Percentiles rank a stretch among this genome's conserved stretches.
Evolutionary conservation across 1,140 invertebrate species (phyloP).

Genomic region (Brachionus koreanus): DNA sequence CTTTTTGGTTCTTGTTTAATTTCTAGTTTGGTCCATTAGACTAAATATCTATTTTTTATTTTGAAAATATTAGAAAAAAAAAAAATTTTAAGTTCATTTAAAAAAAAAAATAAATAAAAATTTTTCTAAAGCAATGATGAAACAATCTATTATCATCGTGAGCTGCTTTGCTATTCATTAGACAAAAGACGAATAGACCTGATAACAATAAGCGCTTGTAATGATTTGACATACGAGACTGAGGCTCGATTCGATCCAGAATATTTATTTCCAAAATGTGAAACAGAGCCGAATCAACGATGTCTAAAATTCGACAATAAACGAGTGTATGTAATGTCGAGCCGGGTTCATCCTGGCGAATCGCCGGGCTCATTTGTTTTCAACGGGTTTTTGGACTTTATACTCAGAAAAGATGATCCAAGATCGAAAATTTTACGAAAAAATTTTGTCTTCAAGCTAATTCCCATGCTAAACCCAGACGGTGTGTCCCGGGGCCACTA

Average conservation of each 20-base stretch:
- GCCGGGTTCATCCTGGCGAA: slow-evolving; percentile 59
- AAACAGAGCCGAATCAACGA: slow-evolving; percentile 46
- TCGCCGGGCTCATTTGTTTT: slow-evolving; percentile 58
- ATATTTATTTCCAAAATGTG: slow-evolving; percentile 71
- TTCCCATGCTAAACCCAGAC: slow-evolving; percentile 88
- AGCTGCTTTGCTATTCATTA: slow-evolving; percentile 68
- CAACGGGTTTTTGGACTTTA: slow-evolving; percentile 59
- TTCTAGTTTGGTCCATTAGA: too few species aligned
- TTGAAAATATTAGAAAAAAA: too few species aligned
- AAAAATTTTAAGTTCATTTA: too few species aligned
- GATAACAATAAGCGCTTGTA: slow-evolving; percentile 64
- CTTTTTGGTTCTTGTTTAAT: too few species aligned
- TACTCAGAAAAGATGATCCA: slow-evolving; percentile 55
- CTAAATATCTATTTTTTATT: too few species aligned
- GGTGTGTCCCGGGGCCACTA: slow-evolving; percentile 84
- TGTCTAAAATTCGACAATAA: slow-evolving; percentile 45
- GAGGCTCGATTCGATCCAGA: slow-evolving; percentile 61
- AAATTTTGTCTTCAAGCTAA: slow-evolving; percentile 86
- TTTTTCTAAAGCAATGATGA: slow-evolving; percentile 59
- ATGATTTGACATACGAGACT: slow-evolving; percentile 64
- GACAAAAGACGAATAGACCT: slow-evolving; percentile 56
- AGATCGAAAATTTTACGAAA: slow-evolving; percentile 53
- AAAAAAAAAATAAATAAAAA: too few species aligned
- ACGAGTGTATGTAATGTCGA: slow-evolving; percentile 57
- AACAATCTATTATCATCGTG: slow-evolving; percentile 79